Percentiles rank a stretch among this genome's conserved stretches.
These are phyloP conservation scores for Bufo bufo DNA, from an alignment of 2,113 vertebrate genomes.

Conservation along the genomic window DNA sequence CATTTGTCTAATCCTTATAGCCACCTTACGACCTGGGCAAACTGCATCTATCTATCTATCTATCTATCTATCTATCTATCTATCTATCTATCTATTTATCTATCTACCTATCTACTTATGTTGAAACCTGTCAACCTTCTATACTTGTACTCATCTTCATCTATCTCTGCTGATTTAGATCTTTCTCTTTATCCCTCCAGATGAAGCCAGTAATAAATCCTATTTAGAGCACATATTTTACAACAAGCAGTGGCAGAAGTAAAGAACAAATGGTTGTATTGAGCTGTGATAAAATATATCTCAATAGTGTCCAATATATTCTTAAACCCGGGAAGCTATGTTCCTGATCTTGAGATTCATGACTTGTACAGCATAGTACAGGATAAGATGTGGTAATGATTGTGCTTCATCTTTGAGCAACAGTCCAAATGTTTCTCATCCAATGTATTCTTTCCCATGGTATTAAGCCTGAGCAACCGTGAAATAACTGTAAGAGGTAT, in stretches of 20 bases:
- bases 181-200: background rate
- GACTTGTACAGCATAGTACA: background rate
- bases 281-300: conserved; percentile 1
- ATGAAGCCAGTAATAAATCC: background rate
- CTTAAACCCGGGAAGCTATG: background rate
- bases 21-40: no score
- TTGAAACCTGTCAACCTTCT: background rate
- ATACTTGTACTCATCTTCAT: background rate
- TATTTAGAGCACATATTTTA: background rate
- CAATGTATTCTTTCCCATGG: conserved; percentile 27
- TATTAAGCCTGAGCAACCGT: conserved; percentile 39
- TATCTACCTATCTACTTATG: no score
- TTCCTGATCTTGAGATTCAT: conserved; percentile 19
- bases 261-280: background rate
- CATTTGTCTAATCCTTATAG: no score
- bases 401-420: background rate
- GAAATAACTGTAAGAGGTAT: conserved; percentile 36
- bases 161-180: background rate
- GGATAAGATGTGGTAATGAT: background rate
- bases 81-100: no score
- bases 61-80: no score
- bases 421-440: background rate
- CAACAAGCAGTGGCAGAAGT: background rate
- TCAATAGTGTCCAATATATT: background rate
- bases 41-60: no score